Percentiles rank a stretch among this genome's conserved stretches.
These are phyloP conservation scores for Ganaspis brasiliensis DNA, from an alignment of 2,888 invertebrate genomes.

Conservation along the genomic window DNA sequence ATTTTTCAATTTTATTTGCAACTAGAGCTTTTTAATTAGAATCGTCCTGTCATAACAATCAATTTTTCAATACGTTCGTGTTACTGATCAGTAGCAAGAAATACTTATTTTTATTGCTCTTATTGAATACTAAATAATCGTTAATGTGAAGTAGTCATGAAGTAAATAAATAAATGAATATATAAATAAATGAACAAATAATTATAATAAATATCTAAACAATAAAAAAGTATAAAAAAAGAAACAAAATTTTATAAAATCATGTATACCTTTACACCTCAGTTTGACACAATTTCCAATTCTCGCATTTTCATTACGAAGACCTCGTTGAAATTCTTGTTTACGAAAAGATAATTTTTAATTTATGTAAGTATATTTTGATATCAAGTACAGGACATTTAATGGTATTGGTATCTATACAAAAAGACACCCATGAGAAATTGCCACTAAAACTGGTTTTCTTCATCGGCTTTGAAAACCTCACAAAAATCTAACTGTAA, in stretches of 20 bases:
- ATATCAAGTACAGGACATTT: background rate
- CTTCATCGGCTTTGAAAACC: background rate
- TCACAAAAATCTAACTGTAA: slow-evolving; percentile 6
- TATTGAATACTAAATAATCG: too few relatives aligned
- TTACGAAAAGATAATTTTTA: slow-evolving; percentile 18
- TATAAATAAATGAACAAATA: too few relatives aligned
- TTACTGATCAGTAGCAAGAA: too few relatives aligned
- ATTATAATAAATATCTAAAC: too few relatives aligned
- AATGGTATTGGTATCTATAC: background rate
- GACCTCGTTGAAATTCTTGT: background rate
- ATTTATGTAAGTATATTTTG: slow-evolving; percentile 20
- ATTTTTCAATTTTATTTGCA: slow-evolving; percentile 14
- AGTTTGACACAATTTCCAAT: background rate
- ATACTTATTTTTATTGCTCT: too few relatives aligned
- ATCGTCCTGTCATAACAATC: background rate
- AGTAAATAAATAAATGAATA: too few relatives aligned
- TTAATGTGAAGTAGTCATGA: too few relatives aligned
- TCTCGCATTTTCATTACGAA: slow-evolving; percentile 1
- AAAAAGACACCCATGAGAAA: slow-evolving; percentile 6
- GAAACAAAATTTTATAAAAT: too few relatives aligned
- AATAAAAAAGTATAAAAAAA: too few relatives aligned
- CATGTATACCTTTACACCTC: background rate
- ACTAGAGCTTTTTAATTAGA: slow-evolving; percentile 14
- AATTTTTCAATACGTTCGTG: too few relatives aligned
- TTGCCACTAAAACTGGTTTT: slow-evolving; percentile 16